Evolutionary conservation across 2,113 vertebrate species (phyloP).

Genomic region (Pachyramphus minor): DNA sequence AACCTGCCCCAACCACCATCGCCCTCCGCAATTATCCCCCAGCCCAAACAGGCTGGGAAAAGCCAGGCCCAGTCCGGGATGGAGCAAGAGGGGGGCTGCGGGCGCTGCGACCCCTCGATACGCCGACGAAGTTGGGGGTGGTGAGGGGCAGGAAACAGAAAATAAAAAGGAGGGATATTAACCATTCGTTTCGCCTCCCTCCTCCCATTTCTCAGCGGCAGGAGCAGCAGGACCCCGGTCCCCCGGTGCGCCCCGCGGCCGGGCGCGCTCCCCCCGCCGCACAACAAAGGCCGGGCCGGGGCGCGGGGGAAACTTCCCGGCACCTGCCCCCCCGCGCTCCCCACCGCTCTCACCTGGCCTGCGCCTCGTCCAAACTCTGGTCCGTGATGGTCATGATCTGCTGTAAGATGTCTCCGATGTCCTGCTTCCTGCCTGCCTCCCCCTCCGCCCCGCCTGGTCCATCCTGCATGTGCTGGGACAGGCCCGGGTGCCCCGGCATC

Average conservation of each 20-base stretch:
- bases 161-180: not conserved
- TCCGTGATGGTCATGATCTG: slow-evolving; percentile 99
- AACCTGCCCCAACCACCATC: not conserved
- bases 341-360: slow-evolving; percentile 87
- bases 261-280: not conserved
- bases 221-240: not conserved
- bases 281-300: slow-evolving; percentile 51
- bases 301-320: slow-evolving; percentile 16
- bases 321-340: not conserved
- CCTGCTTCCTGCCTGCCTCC: slow-evolving; percentile 91
- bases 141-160: not conserved
- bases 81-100: not conserved
- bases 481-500: slow-evolving; percentile 92
- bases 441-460: slow-evolving; percentile 86
- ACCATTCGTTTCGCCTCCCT: not conserved
- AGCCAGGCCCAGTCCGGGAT: not conserved
- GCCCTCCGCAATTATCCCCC: not conserved
- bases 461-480: slow-evolving; percentile 93
- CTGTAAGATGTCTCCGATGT: slow-evolving; percentile 99
- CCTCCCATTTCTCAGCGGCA: not conserved
- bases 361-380: slow-evolving; percentile 97
- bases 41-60: not conserved
- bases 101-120: not conserved
- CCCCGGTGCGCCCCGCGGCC: not conserved
- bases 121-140: not conserved